A percentile compares a stretch with the other conserved stretches of the same genome.
phyloP scores from a whole-genome alignment of 2,888 invertebrate genomes.

The Odiellus spinosus region DNA sequence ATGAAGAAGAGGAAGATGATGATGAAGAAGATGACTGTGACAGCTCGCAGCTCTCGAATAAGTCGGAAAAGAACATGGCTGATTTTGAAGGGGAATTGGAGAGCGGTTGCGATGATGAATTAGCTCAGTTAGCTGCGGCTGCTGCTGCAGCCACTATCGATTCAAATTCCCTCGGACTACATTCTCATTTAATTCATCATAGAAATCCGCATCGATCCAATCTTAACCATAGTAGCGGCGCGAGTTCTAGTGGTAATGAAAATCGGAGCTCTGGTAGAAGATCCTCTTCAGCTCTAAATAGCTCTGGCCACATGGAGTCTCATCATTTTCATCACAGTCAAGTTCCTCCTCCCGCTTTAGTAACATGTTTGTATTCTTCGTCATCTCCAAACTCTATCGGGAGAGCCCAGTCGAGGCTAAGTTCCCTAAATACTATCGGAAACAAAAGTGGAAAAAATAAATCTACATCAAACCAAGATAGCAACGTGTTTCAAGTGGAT shows the following conservation, averaged over 20 bases:
- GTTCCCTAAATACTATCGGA: conserved; percentile 5
- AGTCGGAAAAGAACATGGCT: conserved; percentile 85
- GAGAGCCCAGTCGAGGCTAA: conserved; percentile 12
- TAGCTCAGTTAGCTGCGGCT: conserved; percentile 22
- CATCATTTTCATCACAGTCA: conserved; percentile 30
- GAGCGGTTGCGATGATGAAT: conserved; percentile 68
- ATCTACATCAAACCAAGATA: conserved; percentile 14
- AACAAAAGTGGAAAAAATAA: conserved; percentile 10
- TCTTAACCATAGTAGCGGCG: too few species aligned
- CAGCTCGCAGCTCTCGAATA: conserved; percentile 79
- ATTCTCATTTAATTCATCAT: too few species aligned
- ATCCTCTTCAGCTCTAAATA: too few species aligned
- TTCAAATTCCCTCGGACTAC: too few species aligned
- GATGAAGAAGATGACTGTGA: conserved; percentile 52
- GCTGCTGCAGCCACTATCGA: conserved; percentile 5
- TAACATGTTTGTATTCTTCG: conserved; percentile 24
- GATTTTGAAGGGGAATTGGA: conserved; percentile 75
- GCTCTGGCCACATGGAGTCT: conserved; percentile 26
- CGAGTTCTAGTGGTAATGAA: too few species aligned
- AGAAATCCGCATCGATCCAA: too few species aligned
- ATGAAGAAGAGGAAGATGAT: conserved; percentile 13
- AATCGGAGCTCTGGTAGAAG: too few species aligned
- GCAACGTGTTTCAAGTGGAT: conserved; percentile 29
- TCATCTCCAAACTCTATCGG: conserved; percentile 17
- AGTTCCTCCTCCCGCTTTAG: conserved; percentile 22